A percentile compares a stretch with the other conserved stretches of the same genome.
Evolutionary conservation across 2,888 invertebrate species (phyloP).

Genomic region (Xanthorhoe designata): DNA sequence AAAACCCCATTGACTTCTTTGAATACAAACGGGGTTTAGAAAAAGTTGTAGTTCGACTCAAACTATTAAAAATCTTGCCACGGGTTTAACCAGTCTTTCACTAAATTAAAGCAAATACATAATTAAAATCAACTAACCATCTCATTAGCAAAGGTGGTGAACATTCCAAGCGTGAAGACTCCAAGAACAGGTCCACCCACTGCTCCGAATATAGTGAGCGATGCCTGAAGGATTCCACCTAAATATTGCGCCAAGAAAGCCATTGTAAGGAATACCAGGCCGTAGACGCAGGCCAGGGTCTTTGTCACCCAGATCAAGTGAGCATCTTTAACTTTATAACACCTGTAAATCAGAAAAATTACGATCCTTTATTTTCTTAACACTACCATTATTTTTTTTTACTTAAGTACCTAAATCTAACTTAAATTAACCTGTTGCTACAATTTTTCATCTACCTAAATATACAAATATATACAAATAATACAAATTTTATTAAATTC

Average conservation of each 20-base stretch:
- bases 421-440: too few relatives aligned
- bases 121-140: background rate
- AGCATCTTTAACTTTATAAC: background rate
- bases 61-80: too few relatives aligned
- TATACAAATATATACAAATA: too few relatives aligned
- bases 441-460: too few relatives aligned
- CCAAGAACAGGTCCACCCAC: background rate
- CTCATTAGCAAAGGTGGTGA: background rate
- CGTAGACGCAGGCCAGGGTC: background rate
- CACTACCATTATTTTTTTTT: too few relatives aligned
- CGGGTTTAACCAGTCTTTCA: too few relatives aligned
- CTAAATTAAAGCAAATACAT: too few relatives aligned
- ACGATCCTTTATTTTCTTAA: too few relatives aligned
- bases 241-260: background rate
- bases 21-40: background rate
- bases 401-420: too few relatives aligned
- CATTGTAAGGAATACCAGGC: background rate
- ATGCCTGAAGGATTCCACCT: background rate
- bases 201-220: background rate
- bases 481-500: too few relatives aligned
- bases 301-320: background rate
- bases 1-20: too few relatives aligned
- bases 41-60: too few relatives aligned
- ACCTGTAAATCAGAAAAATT: background rate
- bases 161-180: background rate